Percentiles rank a stretch among this genome's conserved stretches.
Evolutionary conservation across 2,888 invertebrate species (phyloP).

Genomic region (Junonia oenone): DNA sequence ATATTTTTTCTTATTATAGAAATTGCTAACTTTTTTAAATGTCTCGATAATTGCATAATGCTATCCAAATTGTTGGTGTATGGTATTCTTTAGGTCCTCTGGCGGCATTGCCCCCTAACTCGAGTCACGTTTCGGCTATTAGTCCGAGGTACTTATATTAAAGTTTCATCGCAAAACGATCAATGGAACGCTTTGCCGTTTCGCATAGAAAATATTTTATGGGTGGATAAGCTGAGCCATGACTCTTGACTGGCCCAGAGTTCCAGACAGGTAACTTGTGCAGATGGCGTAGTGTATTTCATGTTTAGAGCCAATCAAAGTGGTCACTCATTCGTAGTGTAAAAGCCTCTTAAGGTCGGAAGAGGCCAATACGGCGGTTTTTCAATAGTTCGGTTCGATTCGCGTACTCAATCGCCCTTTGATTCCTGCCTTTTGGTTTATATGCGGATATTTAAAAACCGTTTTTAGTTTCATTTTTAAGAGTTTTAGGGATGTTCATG

Average conservation of each 20-base stretch:
- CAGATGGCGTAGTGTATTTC: conserved; percentile 19
- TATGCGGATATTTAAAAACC: neutral
- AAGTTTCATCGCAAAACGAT: conserved; percentile 71
- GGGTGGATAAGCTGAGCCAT: conserved; percentile 27
- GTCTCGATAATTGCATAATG: neutral
- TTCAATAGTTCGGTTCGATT: conserved; percentile 22
- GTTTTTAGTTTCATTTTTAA: conserved; percentile 1
- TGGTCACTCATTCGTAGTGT: conserved; percentile 36
- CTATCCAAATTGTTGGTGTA: conserved; percentile 57
- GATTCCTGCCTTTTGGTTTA: conserved; percentile 4
- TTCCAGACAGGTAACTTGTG: conserved; percentile 18
- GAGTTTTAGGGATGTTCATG: neutral
- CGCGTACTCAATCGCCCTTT: conserved; percentile 3
- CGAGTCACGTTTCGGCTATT: conserved; percentile 71
- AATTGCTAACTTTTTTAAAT: neutral
- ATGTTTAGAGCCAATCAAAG: conserved; percentile 36
- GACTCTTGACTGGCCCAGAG: conserved; percentile 21
- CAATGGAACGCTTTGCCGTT: conserved; percentile 58
- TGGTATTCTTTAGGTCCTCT: conserved; percentile 64
- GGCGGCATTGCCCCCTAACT: conserved; percentile 61
- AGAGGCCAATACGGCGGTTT: conserved; percentile 26
- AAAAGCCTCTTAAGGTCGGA: conserved; percentile 28
- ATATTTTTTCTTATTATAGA: neutral
- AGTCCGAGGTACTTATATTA: conserved; percentile 65
- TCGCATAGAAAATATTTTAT: conserved; percentile 61